Percentiles rank a stretch among this genome's conserved stretches.
Conservation (phyloP, 1,140 invertebrate species). For the Euwallacea fornicatus region DNA sequence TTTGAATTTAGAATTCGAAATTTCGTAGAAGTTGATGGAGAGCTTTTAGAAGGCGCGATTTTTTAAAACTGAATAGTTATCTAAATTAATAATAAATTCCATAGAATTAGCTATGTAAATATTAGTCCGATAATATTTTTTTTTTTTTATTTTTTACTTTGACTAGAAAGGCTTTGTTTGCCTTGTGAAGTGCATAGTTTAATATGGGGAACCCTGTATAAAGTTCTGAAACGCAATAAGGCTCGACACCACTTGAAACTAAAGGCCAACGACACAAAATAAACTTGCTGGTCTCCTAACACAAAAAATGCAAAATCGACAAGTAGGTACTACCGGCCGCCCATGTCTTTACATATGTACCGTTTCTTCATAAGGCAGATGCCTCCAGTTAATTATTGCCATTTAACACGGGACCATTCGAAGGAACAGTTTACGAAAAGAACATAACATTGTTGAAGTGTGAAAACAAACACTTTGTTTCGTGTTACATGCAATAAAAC, state of each 20-base stretch:
- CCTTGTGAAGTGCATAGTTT: too few relatives aligned
- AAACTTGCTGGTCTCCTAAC: slow-evolving; percentile 17
- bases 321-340: neutral
- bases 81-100: too few relatives aligned
- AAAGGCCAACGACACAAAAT: slow-evolving; percentile 19
- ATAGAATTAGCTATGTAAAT: too few relatives aligned
- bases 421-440: neutral
- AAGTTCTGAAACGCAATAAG: neutral
- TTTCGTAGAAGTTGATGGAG: too few relatives aligned
- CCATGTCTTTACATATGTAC: slow-evolving; percentile 10
- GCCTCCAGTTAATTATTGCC: slow-evolving; percentile 13
- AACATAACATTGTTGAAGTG: neutral
- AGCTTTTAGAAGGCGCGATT: too few relatives aligned
- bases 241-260: neutral
- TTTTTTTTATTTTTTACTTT: too few relatives aligned
- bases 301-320: slow-evolving; percentile 4
- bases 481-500: neutral
- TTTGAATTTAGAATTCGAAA: too few relatives aligned
- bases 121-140: too few relatives aligned
- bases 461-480: neutral
- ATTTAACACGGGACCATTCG: slow-evolving; percentile 6
- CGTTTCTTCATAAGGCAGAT: slow-evolving; percentile 17
- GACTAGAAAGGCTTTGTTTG: too few relatives aligned
- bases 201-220: neutral
- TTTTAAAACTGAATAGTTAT: too few relatives aligned